Evolutionary conservation across 92 coral and sea anemone genomes (phyloP), one percentile per base, ranked within the genome.

Genomic region (Montipora capitata): DNA sequence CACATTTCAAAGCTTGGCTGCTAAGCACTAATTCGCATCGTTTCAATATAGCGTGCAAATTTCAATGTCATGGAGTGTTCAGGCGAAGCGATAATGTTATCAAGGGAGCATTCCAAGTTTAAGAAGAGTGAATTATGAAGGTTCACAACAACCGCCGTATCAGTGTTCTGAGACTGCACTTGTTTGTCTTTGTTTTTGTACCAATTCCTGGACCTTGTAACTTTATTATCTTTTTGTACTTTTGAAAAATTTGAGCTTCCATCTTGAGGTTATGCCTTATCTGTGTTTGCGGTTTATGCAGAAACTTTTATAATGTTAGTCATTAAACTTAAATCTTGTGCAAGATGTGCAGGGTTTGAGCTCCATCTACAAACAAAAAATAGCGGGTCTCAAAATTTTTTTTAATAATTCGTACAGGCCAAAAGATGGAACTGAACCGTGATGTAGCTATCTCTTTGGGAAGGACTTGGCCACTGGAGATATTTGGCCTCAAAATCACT

Each of bases 401-500:
- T 13, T 62, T 62, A 3, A 3, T 5, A 35, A 14, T 62, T 62
- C n/a, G 0, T 16, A 58, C n/a, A 58, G 4, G n/a, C 35, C 64
- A 9, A 58, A 0, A 9, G 0, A 12, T 0, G 15, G 64, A 58
- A 58, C 64, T 58, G 14, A 58, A 58, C 64, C 64, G 64, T 58
- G 64, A 12, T 58, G 15, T 58, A 10, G 4, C 4, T 12, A 4
- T 58, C 64, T 58, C 15, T 58, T 58, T 10, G 67, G 35, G 20
- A 35, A 8, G 67, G 27, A 62, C 67, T 62, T 62, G 67, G 67
- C 67, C 35, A 62, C 67, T 62, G 67, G 2, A 62, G 67, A 62
- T 62, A 62, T 62, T 62, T 62, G 67, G 67, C 67, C 67, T 62
- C 67, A 15, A 62, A 62, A 62, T 62, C 67, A 62, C 67, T 35